A percentile compares a stretch with the other conserved stretches of the same genome.
Evolutionary conservation across 2,888 invertebrate genomes (phyloP).

Genomic region (Graphium colonna): DNA sequence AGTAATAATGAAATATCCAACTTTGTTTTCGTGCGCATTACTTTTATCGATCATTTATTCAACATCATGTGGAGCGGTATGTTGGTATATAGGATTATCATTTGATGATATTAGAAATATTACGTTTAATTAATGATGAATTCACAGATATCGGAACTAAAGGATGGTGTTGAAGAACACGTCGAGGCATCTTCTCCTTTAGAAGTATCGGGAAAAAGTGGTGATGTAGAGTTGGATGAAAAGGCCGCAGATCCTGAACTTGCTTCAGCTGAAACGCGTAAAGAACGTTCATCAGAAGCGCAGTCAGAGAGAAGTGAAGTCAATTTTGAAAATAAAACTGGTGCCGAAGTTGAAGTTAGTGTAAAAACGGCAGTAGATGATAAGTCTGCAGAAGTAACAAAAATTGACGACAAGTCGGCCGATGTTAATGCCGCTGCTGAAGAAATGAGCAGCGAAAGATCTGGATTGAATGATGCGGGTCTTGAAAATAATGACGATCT

Average conservation of each 20-base stretch:
- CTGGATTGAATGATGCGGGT: background rate
- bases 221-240: background rate
- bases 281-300: slow-evolving; percentile 6
- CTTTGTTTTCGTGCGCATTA: slow-evolving; percentile 2
- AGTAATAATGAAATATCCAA: background rate
- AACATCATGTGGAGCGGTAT: too few relatives aligned
- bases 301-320: background rate
- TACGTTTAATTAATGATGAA: background rate
- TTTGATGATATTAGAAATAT: background rate
- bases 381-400: background rate
- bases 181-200: background rate
- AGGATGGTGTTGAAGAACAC: background rate
- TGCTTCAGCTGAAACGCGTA: background rate
- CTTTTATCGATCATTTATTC: background rate
- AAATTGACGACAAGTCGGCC: background rate
- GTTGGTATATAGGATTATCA: background rate
- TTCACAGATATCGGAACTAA: slow-evolving; percentile 7
- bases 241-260: background rate
- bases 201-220: background rate
- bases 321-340: background rate
- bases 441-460: slow-evolving; percentile 5
- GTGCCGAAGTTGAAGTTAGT: too few relatives aligned
- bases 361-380: background rate
- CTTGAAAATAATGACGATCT: background rate
- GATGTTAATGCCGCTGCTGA: slow-evolving; percentile 3